Base-by-base conservation (phyloP, 2,888 invertebrate species). In the Anodontia alba region DNA sequence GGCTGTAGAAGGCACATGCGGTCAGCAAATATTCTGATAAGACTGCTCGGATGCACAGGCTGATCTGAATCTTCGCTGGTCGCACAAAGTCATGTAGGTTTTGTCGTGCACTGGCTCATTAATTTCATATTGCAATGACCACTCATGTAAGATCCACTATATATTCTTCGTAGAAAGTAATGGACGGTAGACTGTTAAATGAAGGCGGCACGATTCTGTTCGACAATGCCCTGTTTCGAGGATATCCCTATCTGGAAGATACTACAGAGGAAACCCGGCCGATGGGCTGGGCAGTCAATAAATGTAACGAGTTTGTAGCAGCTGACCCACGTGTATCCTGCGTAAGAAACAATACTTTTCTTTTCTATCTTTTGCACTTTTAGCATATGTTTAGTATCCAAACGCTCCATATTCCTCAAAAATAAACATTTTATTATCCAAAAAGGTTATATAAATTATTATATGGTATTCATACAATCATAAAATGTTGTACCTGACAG, bases 191-290 rank as follows among this genome's bases (percentile, higher is more conserved):
- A 23, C 29, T 86, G 26, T 42, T 84, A 23, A 78, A 81, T 12
- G 69, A 81, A 29, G 78, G 82, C 36, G 88, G 88, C 0, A 84
- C 84, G 0, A 74, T 89, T 8, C 76, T 80, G 8, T 81, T 88
- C 15, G 89, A 89, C 78, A 89, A 89, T 67, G 86, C 87, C 0
- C 73, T 84, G 33, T 67, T 73, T 15, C 12, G 46, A 29, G 88
- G 88, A 7, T n/a, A 49, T 0, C 49, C 76, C 12, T 88, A 88
- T 57, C 33, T 73, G 31, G 36, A 68, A 15, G 75, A 73, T 8
- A 67, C 67, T 36, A 66, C 54, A 1, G 46, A 73, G 26, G 46
- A 70, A 26, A 54, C 3, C 2, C 3, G 1, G 3, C 54, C 54
- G 3, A 66, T 73, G 29, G 83, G 76, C n/a, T 38, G 70, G 29